Base-by-base conservation (phyloP, 2,888 invertebrate species). In the Neria commutata region DNA sequence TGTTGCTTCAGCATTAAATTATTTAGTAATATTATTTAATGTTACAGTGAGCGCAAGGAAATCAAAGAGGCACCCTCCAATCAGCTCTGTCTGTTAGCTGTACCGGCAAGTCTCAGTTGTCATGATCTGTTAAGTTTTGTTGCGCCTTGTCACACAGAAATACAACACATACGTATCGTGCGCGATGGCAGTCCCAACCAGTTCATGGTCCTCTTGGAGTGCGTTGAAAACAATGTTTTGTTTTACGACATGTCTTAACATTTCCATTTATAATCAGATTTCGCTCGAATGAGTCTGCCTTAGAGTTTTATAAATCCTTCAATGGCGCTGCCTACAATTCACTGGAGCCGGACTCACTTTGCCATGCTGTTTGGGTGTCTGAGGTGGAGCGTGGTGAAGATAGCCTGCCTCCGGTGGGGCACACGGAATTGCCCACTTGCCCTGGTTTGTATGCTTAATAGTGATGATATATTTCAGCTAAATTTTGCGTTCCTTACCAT, bases 171-270 rank as follows among this genome's bases (percentile, higher is more conserved):
- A 67, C 87, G 95, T 65, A 95, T 99, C 50, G 88, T 99, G 48
- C 85, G 96, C 21, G 92, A 93, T 79, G 94, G 94, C 55, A 88
- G 89, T 19, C 95, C 97, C 0, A 98, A 98, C 82, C 96, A 97
- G 78, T 99, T 98, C 77, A 98, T 99, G 98, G 94, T 95, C 45
- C 83, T 99, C 23, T 84, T 99, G 34, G 96, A 94, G 85, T 97
- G 78, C 85, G 85, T 82, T 40, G 3, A 11, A 10, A 2, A 10
- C 8, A 52, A n/a, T 16, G 17, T 16, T n/a, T 11, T 5, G 4
- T n/a, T 14, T 49, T 25, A 24, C 37, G 8, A 16, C 34, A 16
- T 25, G 40, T 40, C n/a, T 14, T 76, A 45, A 72, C 74, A 26
- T 73, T 76, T 56, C 16, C 0, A 21, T 10, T 1, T 47, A n/a